Evolutionary conservation across 2,113 vertebrate species (phyloP).

Genomic region (Pelodiscus sinensis): DNA sequence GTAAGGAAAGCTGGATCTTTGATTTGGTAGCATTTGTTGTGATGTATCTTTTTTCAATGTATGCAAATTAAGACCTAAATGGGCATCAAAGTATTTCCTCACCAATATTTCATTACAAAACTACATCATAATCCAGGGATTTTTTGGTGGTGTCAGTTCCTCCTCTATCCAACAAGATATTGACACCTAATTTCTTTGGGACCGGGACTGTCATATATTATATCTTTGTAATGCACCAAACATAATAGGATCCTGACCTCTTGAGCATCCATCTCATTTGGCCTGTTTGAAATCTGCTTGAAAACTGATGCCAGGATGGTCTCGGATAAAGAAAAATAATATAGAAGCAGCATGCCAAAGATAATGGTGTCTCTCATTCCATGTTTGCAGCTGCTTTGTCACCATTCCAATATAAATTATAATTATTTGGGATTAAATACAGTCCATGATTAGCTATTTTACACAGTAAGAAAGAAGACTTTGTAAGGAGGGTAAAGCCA

Average conservation of each 20-base stretch:
- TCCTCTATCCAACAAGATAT: rapidly evolving
- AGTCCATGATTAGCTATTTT: neutral
- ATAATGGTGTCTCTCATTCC: no score
- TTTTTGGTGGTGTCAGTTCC: neutral
- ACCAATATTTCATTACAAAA: neutral
- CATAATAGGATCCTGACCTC: neutral
- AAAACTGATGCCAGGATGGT: neutral
- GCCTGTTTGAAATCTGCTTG: neutral
- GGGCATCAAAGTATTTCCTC: neutral
- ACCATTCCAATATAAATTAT: neutral
- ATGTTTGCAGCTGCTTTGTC: no score
- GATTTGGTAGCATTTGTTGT: no score
- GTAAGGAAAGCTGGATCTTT: neutral
- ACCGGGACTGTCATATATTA: neutral
- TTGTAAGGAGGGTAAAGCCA: neutral
- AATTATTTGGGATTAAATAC: neutral
- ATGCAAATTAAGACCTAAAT: no score
- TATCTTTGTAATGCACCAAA: neutral
- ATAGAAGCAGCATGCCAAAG: no score
- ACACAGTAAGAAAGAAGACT: neutral
- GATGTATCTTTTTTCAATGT: no score
- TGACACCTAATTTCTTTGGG: neutral
- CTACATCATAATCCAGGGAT: neutral
- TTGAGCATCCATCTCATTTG: neutral
- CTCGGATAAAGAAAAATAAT: no score